A percentile compares a stretch with the other conserved stretches of the same genome.
phyloP scores from a whole-genome alignment of 1,140 invertebrate genomes.

The Neotoxoptera formosana region DNA sequence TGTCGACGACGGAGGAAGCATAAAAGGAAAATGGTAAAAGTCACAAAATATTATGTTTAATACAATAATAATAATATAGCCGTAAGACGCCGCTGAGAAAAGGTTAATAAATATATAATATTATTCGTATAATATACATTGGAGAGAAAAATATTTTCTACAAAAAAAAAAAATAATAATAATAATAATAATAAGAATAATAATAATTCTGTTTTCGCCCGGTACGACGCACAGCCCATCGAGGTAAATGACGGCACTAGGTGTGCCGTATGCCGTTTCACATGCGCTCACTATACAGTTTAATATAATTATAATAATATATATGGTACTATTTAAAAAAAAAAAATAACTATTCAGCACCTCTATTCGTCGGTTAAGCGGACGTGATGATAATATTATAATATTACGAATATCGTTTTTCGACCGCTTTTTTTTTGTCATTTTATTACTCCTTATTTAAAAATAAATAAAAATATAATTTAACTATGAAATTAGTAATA shows the following conservation, averaged over 20 bases:
- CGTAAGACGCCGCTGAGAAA: background rate
- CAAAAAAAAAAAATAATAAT: background rate
- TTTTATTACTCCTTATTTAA: constrained; percentile 11
- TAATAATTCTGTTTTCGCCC: constrained; percentile 36
- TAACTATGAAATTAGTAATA: constrained; percentile 55
- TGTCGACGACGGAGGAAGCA: constrained; percentile 22
- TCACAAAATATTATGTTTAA: constrained; percentile 18
- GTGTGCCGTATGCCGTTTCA: constrained; percentile 14
- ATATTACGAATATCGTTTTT: background rate
- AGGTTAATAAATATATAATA: constrained; percentile 10
- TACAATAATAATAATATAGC: background rate
- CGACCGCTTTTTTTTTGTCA: background rate
- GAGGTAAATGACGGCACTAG: constrained; percentile 33
- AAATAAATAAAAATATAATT: constrained; percentile 58
- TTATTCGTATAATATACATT: constrained; percentile 29
- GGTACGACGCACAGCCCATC: constrained; percentile 28
- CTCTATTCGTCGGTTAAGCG: background rate
- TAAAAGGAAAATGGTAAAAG: background rate
- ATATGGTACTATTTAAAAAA: background rate
- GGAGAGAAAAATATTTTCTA: background rate
- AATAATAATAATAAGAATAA: background rate
- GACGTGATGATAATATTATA: no score
- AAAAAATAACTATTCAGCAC: constrained; percentile 36
- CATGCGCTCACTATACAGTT: constrained; percentile 1
- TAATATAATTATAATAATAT: no score